Evolutionary conservation across 2,888 invertebrate species (phyloP).

Genomic region (Hetaerina titia): DNA sequence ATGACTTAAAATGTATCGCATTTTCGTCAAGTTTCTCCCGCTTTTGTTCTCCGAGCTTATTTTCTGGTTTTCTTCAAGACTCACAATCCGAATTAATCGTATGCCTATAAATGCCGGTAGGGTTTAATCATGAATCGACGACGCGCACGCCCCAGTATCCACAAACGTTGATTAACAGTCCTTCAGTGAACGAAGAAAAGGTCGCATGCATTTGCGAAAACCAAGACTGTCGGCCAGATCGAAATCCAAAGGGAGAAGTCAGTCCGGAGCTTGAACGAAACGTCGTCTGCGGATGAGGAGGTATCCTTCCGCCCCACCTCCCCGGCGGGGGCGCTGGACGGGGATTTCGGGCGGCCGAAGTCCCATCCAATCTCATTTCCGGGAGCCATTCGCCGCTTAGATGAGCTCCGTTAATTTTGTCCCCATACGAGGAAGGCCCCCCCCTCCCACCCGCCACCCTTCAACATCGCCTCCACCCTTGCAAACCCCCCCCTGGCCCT

Average conservation of each 20-base stretch:
- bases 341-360: not conserved
- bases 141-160: not conserved
- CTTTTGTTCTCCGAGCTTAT: too few relatives aligned
- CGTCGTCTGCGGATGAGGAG: not conserved
- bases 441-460: not conserved
- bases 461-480: not conserved
- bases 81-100: not conserved
- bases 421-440: not conserved
- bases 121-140: not conserved
- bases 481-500: not conserved
- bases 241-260: not conserved
- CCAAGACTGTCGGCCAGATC: not conserved
- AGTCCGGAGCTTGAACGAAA: not conserved
- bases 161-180: not conserved
- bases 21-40: too few relatives aligned
- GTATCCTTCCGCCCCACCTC: not conserved
- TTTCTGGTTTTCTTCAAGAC: not conserved
- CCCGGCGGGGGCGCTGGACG: not conserved
- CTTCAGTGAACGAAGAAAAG: not conserved
- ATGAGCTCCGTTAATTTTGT: conserved; percentile 54
- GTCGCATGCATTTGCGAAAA: not conserved
- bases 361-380: conserved; percentile 48
- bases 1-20: too few relatives aligned
- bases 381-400: conserved; percentile 49
- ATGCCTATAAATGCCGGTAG: not conserved